Evolutionary conservation across 1,140 invertebrate species (phyloP).

Genomic region (Lutraria rhynchaena): DNA sequence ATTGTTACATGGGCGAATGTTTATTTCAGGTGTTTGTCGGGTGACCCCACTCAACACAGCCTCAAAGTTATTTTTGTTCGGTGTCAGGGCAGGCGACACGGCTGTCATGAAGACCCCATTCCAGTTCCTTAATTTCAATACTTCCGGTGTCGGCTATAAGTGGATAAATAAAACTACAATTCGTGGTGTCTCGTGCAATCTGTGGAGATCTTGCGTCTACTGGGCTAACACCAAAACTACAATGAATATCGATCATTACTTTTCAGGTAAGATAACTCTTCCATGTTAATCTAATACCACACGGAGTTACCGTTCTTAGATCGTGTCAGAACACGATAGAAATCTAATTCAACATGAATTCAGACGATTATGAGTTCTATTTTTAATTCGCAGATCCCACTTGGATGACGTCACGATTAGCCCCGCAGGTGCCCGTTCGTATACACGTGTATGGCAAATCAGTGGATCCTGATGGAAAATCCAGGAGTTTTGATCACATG

Average conservation of each 20-base stretch:
- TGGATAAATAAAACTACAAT: constrained; percentile 35
- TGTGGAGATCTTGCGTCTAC: constrained; percentile 34
- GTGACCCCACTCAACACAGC: background rate
- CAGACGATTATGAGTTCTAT: background rate
- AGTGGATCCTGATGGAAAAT: background rate
- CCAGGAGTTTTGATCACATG: constrained; percentile 26
- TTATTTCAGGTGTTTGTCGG: constrained; percentile 15
- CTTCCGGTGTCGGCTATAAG: background rate
- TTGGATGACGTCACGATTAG: constrained; percentile 21
- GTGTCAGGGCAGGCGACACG: background rate
- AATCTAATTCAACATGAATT: background rate
- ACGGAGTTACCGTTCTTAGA: background rate
- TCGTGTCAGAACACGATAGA: background rate
- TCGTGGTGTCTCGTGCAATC: constrained; percentile 28
- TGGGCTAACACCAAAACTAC: background rate
- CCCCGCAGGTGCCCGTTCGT: constrained; percentile 1
- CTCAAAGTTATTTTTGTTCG: background rate
- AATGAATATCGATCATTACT: constrained; percentile 30
- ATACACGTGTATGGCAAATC: constrained; percentile 5
- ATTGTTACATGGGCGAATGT: no score
- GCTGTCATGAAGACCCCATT: background rate
- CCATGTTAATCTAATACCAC: no score
- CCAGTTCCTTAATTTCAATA: constrained; percentile 17
- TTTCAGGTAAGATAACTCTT: constrained; percentile 41
- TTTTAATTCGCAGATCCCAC: constrained; percentile 9